These are phyloP conservation scores for Geococcyx californianus DNA, from an alignment of 2,113 vertebrate genomes.

Conservation along the genomic window DNA sequence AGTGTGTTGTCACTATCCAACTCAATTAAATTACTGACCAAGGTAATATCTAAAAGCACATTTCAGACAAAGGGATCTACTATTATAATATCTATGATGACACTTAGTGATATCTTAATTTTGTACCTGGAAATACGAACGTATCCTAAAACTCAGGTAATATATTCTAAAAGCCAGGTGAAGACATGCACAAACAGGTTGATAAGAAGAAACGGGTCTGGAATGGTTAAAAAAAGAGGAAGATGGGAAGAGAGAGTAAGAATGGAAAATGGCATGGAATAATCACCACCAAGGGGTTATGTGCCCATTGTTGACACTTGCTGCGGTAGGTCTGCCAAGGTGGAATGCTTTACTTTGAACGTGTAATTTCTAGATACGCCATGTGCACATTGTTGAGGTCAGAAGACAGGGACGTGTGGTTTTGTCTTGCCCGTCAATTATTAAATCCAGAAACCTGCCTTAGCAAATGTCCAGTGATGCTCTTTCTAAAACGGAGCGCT, in stretches of 20 bases:
- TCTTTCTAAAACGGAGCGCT: not conserved
- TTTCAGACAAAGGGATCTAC: conserved; percentile 55
- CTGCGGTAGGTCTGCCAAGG: not conserved
- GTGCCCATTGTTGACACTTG: not conserved
- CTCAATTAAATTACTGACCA: conserved; percentile 78
- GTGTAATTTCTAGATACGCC: not conserved
- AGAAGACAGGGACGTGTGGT: not conserved
- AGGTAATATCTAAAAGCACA: conserved; percentile 75
- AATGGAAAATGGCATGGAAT: not conserved
- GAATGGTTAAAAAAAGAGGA: not conserved
- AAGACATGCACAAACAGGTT: not conserved
- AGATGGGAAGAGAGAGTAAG: not conserved
- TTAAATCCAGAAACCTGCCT: not conserved
- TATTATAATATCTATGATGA: conserved; percentile 57
- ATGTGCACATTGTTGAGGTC: not conserved
- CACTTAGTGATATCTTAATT: conserved; percentile 56
- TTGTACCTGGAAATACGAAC: conserved; percentile 16
- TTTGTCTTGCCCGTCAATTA: not conserved
- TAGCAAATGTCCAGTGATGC: not conserved
- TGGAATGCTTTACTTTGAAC: not conserved
- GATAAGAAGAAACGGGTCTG: not conserved
- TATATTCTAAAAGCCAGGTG: conserved; percentile 16
- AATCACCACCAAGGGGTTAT: not conserved
- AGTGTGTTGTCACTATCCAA: conserved; percentile 71
- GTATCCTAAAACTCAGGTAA: conserved; percentile 33